Conservation (phyloP, 2,888 invertebrate species). For the Meghimatium bilineatum region DNA sequence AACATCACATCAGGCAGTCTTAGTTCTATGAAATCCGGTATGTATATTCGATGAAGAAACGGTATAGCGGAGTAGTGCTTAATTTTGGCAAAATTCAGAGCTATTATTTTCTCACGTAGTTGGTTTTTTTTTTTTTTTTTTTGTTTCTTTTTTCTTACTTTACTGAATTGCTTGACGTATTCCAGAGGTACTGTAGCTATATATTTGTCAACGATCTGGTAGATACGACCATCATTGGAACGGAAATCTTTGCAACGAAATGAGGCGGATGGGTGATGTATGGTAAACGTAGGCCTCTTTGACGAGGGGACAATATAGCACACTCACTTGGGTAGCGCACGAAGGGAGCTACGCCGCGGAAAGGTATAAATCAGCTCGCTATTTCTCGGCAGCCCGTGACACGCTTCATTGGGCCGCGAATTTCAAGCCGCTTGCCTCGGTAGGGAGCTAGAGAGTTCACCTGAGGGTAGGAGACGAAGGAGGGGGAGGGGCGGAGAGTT, state of each 20-base stretch:
- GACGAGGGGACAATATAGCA: constrained; percentile 2
- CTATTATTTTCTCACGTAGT: neutral
- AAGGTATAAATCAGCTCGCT: constrained; percentile 4
- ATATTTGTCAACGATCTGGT: constrained; percentile 9
- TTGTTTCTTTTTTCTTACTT: neutral
- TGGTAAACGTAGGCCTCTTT: constrained; percentile 16
- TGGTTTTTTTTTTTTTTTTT: too few species aligned
- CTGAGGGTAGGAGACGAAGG: neutral
- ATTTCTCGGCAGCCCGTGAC: neutral
- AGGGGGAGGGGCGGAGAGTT: neutral
- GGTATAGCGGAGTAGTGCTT: neutral
- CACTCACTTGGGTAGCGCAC: constrained; percentile 6
- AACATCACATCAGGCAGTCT: too few species aligned
- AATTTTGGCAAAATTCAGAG: neutral
- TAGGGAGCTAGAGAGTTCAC: neutral
- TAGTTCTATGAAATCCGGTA: neutral
- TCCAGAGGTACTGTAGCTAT: too few species aligned
- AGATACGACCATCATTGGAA: neutral
- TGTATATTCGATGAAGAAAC: neutral
- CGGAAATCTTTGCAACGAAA: constrained; percentile 6
- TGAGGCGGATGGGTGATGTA: constrained; percentile 2
- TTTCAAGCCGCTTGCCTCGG: neutral
- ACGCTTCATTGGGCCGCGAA: constrained; percentile 14
- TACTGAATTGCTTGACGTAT: constrained; percentile 1
- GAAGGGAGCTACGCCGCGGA: neutral